Evolutionary conservation across 2,797 vertebrate genomes (phyloP).

Genomic region (Chelonia mydas): DNA sequence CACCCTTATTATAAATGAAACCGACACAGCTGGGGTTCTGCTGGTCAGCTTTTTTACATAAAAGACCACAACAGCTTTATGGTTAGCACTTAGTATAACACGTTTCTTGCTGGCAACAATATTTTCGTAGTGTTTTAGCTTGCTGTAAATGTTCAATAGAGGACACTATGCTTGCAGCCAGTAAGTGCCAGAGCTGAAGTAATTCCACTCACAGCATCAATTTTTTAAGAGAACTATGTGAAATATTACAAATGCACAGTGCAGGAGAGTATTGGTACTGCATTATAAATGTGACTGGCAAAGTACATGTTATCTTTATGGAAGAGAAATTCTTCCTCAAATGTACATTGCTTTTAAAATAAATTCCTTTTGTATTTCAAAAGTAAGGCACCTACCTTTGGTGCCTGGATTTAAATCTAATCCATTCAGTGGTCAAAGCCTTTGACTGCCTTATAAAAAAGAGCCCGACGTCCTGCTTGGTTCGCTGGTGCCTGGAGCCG

Average conservation of each 20-base stretch:
- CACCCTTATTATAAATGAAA: neutral
- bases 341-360: neutral
- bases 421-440: neutral
- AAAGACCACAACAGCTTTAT: neutral
- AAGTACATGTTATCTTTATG: neutral
- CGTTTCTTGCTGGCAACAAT: slow-evolving; percentile 20
- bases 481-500: no score
- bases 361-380: neutral
- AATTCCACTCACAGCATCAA: neutral
- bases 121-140: slow-evolving; percentile 43
- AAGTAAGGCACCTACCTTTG: neutral
- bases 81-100: slow-evolving; percentile 46
- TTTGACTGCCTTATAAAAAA: neutral
- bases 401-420: neutral
- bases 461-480: no score
- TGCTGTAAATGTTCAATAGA: slow-evolving; percentile 21
- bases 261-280: neutral
- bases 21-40: neutral
- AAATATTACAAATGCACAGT: slow-evolving; percentile 35
- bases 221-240: slow-evolving; percentile 25
- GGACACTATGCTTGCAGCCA: slow-evolving; percentile 15
- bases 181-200: slow-evolving; percentile 54
- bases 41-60: slow-evolving; percentile 21
- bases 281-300: neutral
- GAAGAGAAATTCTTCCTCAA: neutral